Conservation (phyloP, 2,888 invertebrate genomes). For the Lithosia quadra region DNA sequence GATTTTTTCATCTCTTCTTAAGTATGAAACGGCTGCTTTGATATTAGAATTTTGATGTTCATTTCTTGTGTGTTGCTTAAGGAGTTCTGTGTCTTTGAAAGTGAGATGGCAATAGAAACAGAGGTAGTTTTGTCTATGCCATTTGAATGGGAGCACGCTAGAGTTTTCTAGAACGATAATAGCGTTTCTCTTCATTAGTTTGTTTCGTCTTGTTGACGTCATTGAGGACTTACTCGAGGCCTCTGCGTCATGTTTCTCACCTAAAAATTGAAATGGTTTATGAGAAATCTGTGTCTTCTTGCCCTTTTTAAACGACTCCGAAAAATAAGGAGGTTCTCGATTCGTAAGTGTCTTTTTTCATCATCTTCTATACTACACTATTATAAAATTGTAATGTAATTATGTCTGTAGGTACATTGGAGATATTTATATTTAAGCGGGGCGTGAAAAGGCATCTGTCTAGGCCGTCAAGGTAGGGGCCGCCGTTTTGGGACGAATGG, state of each 20-base stretch:
- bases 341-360: no score
- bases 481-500: no score
- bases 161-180: slow-evolving; percentile 71
- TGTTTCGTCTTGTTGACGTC: slow-evolving; percentile 74
- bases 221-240: slow-evolving; percentile 67
- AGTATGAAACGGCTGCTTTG: slow-evolving; percentile 71
- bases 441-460: no score
- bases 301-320: background rate
- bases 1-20: slow-evolving; percentile 76
- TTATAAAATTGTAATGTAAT: no score
- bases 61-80: slow-evolving; percentile 75
- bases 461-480: no score
- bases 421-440: no score
- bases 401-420: no score
- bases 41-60: slow-evolving; percentile 67
- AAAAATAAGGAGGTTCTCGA: no score
- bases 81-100: slow-evolving; percentile 62
- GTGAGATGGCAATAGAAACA: slow-evolving; percentile 79
- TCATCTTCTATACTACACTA: no score
- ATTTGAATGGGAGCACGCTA: slow-evolving; percentile 76
- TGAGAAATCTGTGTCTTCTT: slow-evolving; percentile 42
- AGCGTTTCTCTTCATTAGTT: slow-evolving; percentile 77
- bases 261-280: slow-evolving; percentile 74
- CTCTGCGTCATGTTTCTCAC: slow-evolving; percentile 56
- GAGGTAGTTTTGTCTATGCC: slow-evolving; percentile 78